Base-by-base conservation (phyloP, 2,888 invertebrate genomes). In the Micoletzkya japonica region DNA sequence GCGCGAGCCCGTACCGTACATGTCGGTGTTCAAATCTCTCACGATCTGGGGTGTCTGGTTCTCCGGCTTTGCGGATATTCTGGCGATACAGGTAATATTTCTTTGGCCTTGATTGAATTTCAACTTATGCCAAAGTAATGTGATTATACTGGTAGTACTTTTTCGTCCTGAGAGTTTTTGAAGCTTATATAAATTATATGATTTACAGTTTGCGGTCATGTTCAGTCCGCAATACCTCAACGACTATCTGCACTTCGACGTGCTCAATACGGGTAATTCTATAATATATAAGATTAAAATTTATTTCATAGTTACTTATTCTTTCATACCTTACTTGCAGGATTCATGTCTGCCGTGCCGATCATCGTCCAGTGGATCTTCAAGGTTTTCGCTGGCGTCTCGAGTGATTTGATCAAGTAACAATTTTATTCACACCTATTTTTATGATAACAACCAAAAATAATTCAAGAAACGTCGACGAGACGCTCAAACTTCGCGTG, bases 141-240 rank as follows among this genome's bases (percentile, higher is more conserved):
- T n/a, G n/a, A n/a, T n/a, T n/a, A n/a, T n/a, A n/a, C n/a, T n/a
- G n/a, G n/a, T n/a, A n/a, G n/a, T n/a, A n/a, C n/a, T n/a, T n/a
- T n/a, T n/a, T n/a, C n/a, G n/a, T n/a, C n/a, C n/a, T n/a, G n/a
- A n/a, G n/a, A n/a, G n/a, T n/a, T n/a, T n/a, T n/a, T n/a, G n/a
- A n/a, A n/a, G 39, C 6, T 39, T 10, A 7, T 10, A 17, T 39
- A 39, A 39, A 7, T 17, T 17, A 7, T 39, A 7, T 17, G 39
- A 10, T 17, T 50, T 63, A n/a, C 54, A 66, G 54, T 66, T 66
- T 54, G 54, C 54, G 26, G 54, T 54, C 20, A 74, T 75, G 73
- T 77, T 75, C 70, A 77, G 75, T 54, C 77, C 77, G 7, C 77
- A 77, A 36, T 77, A 77, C 37, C 75, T 77, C 75, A 77, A 77